These are phyloP conservation scores for Hydraecia micacea DNA, from an alignment of 2,888 invertebrate species.

Conservation along the genomic window DNA sequence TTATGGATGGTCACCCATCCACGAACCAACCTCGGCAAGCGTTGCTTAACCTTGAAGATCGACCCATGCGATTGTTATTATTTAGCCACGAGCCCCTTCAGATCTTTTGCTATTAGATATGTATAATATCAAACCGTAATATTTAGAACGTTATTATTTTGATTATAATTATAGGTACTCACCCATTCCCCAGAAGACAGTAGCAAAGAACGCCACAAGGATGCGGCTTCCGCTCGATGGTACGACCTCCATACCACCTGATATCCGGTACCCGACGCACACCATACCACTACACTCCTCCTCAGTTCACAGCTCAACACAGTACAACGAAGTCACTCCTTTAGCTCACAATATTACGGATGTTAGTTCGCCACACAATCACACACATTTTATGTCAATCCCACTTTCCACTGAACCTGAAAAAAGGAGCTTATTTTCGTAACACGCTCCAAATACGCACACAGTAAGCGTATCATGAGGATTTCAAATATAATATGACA, in stretches of 20 bases:
- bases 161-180: conserved; percentile 67
- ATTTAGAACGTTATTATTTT: background rate
- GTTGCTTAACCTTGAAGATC: no score
- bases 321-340: conserved; percentile 54
- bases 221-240: conserved; percentile 84
- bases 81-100: no score
- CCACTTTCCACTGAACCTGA: conserved; percentile 73
- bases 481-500: conserved; percentile 51
- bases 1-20: no score
- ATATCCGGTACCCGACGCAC: conserved; percentile 73
- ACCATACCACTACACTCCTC: conserved; percentile 55
- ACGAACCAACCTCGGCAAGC: no score
- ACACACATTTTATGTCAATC: conserved; percentile 76
- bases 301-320: conserved; percentile 57
- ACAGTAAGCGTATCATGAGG: conserved; percentile 41
- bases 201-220: conserved; percentile 86
- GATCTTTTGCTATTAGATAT: background rate
- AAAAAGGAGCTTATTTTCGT: conserved; percentile 64
- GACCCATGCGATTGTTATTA: no score
- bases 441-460: conserved; percentile 44
- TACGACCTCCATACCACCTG: conserved; percentile 84
- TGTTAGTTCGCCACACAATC: conserved; percentile 80
- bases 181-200: conserved; percentile 88
- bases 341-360: conserved; percentile 62
- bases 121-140: background rate